phyloP scores from a whole-genome alignment of 2,113 vertebrate genomes.

The Picathartes gymnocephalus region DNA sequence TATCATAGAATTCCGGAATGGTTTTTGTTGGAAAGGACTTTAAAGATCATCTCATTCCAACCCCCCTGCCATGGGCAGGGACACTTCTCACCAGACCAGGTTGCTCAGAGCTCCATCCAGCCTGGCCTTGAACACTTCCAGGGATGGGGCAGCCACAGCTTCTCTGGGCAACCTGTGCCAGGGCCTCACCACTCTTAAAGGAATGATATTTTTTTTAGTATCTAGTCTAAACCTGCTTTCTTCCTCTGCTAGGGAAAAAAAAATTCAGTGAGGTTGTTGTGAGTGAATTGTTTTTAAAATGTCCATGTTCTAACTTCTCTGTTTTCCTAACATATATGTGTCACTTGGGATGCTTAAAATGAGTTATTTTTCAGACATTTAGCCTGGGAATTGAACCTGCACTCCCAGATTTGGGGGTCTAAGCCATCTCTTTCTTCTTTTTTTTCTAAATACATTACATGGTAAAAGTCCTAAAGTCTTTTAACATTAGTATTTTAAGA shows the following conservation, averaged over 20 bases:
- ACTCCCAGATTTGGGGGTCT: neutral
- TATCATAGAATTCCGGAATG: neutral
- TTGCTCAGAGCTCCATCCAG: neutral
- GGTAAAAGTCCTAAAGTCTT: neutral
- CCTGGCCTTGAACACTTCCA: neutral
- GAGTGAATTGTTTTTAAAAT: neutral
- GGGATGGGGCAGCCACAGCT: neutral
- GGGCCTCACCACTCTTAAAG: rapidly evolving
- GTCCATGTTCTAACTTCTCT: neutral
- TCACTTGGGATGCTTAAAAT: neutral
- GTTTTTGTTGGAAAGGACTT: neutral
- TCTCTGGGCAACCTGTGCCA: rapidly evolving
- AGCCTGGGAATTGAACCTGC: neutral
- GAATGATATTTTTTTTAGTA: no score
- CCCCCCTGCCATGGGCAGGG: neutral
- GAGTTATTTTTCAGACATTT: neutral
- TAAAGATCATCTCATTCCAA: neutral
- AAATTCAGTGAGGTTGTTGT: neutral
- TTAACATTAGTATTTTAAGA: neutral
- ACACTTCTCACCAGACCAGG: rapidly evolving
- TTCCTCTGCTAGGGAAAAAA: neutral
- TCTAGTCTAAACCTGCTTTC: neutral
- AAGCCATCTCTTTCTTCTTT: rapidly evolving
- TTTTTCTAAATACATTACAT: neutral
- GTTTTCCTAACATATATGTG: neutral